A percentile compares a stretch with the other conserved stretches of the same genome.
These are phyloP conservation scores for Drosophila diplacantha DNA, from an alignment of 2,888 invertebrate species.

Conservation along the genomic window DNA sequence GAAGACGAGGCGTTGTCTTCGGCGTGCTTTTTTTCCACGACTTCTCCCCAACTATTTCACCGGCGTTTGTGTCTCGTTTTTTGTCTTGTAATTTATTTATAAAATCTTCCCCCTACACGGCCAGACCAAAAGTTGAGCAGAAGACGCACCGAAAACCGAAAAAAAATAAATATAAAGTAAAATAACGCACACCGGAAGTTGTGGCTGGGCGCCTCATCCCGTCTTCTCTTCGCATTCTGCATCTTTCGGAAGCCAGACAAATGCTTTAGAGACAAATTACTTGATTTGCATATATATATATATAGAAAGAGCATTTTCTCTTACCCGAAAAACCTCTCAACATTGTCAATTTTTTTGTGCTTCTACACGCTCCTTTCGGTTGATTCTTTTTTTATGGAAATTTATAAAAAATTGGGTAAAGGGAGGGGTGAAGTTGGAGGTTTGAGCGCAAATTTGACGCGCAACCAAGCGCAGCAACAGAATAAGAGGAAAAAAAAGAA, in stretches of 20 bases:
- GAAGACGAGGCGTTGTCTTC: slow-evolving; percentile 34
- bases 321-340: slow-evolving; percentile 52
- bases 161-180: slow-evolving; percentile 21
- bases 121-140: slow-evolving; percentile 40
- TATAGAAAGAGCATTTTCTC: slow-evolving; percentile 22
- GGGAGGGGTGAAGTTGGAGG: slow-evolving; percentile 13
- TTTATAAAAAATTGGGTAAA: slow-evolving; percentile 42
- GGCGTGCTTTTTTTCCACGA: slow-evolving; percentile 24
- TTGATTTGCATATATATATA: slow-evolving; percentile 64
- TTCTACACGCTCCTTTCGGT: slow-evolving; percentile 30
- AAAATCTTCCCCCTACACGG: slow-evolving; percentile 61
- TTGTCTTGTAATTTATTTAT: slow-evolving; percentile 63
- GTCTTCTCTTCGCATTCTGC: slow-evolving; percentile 22
- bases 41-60: slow-evolving; percentile 35
- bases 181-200: slow-evolving; percentile 67
- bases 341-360: slow-evolving; percentile 62
- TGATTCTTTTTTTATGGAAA: slow-evolving; percentile 54
- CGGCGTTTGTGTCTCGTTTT: slow-evolving; percentile 30
- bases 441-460: slow-evolving; percentile 60
- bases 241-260: slow-evolving; percentile 45
- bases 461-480: slow-evolving; percentile 63
- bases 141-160: slow-evolving; percentile 29
- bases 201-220: slow-evolving; percentile 63
- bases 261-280: slow-evolving; percentile 67
- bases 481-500: slow-evolving; percentile 9